Evolutionary conservation across 2,113 vertebrate genomes (phyloP).

Genomic region (Cynopterus brachyotis): DNA sequence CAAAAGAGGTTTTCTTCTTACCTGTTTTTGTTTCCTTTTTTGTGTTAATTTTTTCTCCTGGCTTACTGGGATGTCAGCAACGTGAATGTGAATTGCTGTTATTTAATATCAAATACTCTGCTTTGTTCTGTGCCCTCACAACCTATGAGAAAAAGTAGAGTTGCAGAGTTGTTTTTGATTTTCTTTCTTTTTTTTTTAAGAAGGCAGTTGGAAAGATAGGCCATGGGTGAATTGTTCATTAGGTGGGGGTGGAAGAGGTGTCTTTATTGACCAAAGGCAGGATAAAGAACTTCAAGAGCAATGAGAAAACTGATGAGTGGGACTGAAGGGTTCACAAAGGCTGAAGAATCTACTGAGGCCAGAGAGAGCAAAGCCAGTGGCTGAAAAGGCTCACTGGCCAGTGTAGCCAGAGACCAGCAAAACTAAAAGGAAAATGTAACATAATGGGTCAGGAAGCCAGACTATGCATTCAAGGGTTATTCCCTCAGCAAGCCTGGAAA

Average conservation of each 20-base stretch:
- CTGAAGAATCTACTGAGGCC: not conserved
- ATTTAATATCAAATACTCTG: not conserved
- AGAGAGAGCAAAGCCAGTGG: not conserved
- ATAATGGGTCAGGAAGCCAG: not conserved
- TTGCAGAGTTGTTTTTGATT: not conserved
- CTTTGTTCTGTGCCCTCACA: not conserved
- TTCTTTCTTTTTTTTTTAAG: not conserved
- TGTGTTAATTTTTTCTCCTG: not conserved
- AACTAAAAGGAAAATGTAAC: not conserved
- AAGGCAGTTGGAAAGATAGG: not conserved
- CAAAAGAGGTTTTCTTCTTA: not conserved
- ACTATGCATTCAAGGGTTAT: not conserved
- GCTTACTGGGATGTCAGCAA: not conserved
- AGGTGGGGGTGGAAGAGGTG: fast-evolving
- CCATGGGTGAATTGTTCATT: not conserved
- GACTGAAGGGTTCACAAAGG: not conserved
- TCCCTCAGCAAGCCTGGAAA: not conserved
- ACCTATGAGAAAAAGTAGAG: not conserved
- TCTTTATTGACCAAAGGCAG: not conserved
- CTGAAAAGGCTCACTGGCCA: not conserved
- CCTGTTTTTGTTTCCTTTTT: not conserved
- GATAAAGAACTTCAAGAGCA: not conserved
- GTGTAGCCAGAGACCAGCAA: not conserved
- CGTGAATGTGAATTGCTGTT: not conserved
- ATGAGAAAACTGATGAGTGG: not conserved